Base-by-base conservation (phyloP, 1,140 invertebrate species). In the Holotrichia oblita region DNA sequence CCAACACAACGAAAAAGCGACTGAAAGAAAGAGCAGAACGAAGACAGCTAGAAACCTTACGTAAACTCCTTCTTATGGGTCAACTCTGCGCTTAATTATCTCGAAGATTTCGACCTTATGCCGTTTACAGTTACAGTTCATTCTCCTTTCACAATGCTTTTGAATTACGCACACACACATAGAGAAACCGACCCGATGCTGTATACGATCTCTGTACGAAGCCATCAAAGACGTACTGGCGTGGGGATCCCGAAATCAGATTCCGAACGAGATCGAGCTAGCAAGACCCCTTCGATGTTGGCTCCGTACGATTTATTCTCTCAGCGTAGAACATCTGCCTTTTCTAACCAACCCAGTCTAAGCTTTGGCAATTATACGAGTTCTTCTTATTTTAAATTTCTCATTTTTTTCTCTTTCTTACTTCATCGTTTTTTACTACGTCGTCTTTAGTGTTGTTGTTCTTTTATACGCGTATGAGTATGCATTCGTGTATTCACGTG, bases 261-360 rank as follows among this genome's bases (percentile, higher is more conserved):
- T 48, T n/a, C 44, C 44, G 44, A 48, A n/a, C 44, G 44, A 48
- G 44, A 48, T 48, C 44, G 44, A 48, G 12, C 44, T 48, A 48
- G 44, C 12, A n/a, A n/a, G n/a, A n/a, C n/a, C n/a, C n/a, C n/a
- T n/a, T n/a, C n/a, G n/a, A n/a, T n/a, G n/a, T n/a, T 40, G 76
- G 40, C 9, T 78, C 73, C 77, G 40, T 34, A 40, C 59, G 41
- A 44, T 78, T 78, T 73, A 73, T 59, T 69, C 77, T 69, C 69
- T 55, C 48, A 55, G n/a, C 61, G 61, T 78, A 81, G 75, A 84
- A 84, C 83, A 84, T 83, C 83, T 84, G 83, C 82, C 82, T 82
- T 80, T 83, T 81, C 81, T 83, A 84, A 80, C 82, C 83, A 84
- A 84, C 82, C 83, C 80, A 78, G 80, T 83, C 81, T 82, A 80